Base-by-base conservation (phyloP, 2,113 vertebrate genomes). In the Natator depressus region DNA sequence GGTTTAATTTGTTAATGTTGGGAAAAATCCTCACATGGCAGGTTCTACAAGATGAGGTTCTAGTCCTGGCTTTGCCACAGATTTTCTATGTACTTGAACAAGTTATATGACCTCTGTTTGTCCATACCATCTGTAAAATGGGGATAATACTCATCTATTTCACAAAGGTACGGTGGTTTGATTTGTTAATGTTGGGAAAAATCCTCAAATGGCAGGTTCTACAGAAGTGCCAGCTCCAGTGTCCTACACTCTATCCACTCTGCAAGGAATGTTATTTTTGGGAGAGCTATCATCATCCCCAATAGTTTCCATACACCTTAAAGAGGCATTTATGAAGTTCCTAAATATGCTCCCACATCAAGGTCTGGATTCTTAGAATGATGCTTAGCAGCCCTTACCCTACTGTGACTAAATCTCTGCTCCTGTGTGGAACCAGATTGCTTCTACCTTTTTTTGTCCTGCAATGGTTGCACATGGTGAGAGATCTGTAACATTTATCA, bases 331-430 rank as follows among this genome's bases (percentile, higher is more conserved):
- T 75, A 3, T 38, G 31, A 69, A 85, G 10, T 47, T 93, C 79
- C 83, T 82, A 54, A 94, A 84, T 46, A 78, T 16, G 54, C 1
- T 29, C 47, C 2, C 1, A 2, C 12, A 89, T 5, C 0, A 0
- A 35, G 55, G 31, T 5, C 31, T 31, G 25, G 85, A 76, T 80
- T 53, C 38, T 72, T 84, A 53, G 59, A 59, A 1, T 82, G 62
- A 11, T 53, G 10, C 65, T 90, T 31, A 47, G 8, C 51, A 4
- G 27, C 12, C 27, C 10, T 57, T 57, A 72, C 22, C 38, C 14
- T 84, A 20, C 72, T 89, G n/a, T 35, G 35, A 50, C 16, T 9
- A 88, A 88, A 86, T 93, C 12, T 38, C 13, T 57, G 46, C 65
- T 83, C 14, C 76, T 4, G 10, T 49, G 35, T 55, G n/a, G 93